Evolutionary conservation across 2,888 invertebrate genomes (phyloP), one percentile per base, ranked within the genome.

Genomic region (Scelioninae gen. 1): DNA sequence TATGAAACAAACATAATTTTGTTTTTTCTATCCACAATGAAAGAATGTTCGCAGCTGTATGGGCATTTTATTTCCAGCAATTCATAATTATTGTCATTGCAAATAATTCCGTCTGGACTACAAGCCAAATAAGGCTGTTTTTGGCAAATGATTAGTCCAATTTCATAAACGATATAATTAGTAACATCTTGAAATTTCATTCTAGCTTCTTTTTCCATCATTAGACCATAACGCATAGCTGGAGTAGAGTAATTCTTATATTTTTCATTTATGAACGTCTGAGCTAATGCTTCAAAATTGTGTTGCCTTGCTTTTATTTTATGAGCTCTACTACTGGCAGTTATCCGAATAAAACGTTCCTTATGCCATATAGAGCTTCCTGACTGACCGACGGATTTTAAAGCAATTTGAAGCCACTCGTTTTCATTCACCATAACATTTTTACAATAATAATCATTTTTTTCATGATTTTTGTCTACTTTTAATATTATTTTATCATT

Each of bases 311-410:
- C 62, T 69, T 68, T 63, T 32, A 72, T 66, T 15, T 31, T 49
- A 23, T 79, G 79, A 10, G 79, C 65, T 60, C 16, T 65, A 31
- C 43, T 43, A 23, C 65, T 65, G 6, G 53, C 63, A 4, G 79
- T 79, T 8, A 79, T 65, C 45, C 72, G n/a, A 23, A 66, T n/a
- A 63, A n/a, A 60, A 8, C 72, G 51, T 43, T 74, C 72, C 32
- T 55, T 62, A 15, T 51, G 11, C 78, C 75, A 82, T 9, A 13
- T 11, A 10, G 55, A 49, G 32, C 56, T 56, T 66, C 65, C 32
- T 10, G 77, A 78, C 45, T 84, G 80, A 9, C 49, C 16, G 7
- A 16, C 49, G 9, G 49, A 49, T 23, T 49, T 49, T 16, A 49
- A 16, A 15, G 49, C 15, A 16, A 49, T 49, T 10, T 49, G 49